Percentiles rank a stretch among this genome's conserved stretches.
Conservation (phyloP, 2,797 vertebrate species). For the Pelodytes ibericus region DNA sequence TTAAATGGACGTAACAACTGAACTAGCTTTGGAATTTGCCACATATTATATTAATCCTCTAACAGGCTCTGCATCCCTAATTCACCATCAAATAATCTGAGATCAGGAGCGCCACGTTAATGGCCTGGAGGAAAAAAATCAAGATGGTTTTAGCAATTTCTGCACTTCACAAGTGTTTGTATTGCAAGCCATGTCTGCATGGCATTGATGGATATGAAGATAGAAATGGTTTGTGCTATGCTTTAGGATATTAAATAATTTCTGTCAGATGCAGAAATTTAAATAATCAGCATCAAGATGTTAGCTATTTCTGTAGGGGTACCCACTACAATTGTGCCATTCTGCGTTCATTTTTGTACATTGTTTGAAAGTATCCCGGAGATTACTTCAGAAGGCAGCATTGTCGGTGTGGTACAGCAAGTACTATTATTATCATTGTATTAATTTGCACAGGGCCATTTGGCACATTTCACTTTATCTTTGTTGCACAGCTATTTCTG, state of each 20-base stretch:
- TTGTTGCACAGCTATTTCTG: too few species aligned
- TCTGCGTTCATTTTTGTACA: too few species aligned
- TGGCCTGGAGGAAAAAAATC: neutral
- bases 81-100: conserved; percentile 9
- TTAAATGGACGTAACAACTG: neutral
- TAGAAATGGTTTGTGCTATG: conserved; percentile 30
- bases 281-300: conserved; percentile 37
- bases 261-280: conserved; percentile 30
- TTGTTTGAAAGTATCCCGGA: too few species aligned
- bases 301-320: too few species aligned
- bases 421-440: too few species aligned
- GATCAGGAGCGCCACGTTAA: conserved; percentile 6
- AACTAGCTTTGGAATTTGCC: neutral
- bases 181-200: conserved; percentile 8
- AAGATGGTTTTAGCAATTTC: conserved; percentile 23
- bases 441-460: too few species aligned
- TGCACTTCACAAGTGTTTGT: conserved; percentile 22
- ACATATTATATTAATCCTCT: conserved; percentile 5
- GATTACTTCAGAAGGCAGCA: too few species aligned
- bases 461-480: too few species aligned
- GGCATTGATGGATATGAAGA: conserved; percentile 16
- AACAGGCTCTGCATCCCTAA: neutral
- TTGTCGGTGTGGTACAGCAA: too few species aligned
- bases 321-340: too few species aligned
- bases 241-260: conserved; percentile 32